Conservation (phyloP, 2,888 invertebrate genomes). For the Abscondita cerata region DNA sequence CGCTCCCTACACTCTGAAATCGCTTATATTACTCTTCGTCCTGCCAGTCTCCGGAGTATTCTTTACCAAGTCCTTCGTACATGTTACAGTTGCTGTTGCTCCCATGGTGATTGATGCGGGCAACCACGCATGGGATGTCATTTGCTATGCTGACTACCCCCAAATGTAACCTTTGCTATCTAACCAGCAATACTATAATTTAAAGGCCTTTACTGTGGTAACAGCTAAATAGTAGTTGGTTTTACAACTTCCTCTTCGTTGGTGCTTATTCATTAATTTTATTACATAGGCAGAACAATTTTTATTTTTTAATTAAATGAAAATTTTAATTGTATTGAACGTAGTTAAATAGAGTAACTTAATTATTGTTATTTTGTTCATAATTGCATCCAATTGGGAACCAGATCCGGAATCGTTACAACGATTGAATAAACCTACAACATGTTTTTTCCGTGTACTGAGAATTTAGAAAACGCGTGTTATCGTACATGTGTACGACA, state of each 20-base stretch:
- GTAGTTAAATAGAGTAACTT: neutral
- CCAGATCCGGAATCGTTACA: too few relatives aligned
- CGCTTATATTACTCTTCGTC: too few relatives aligned
- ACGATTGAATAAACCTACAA: too few relatives aligned
- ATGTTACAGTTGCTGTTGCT: constrained; percentile 35
- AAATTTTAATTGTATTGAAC: neutral
- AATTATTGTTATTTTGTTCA: too few relatives aligned
- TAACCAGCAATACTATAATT: constrained; percentile 40
- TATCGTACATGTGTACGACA: too few relatives aligned
- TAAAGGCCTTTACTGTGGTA: constrained; percentile 29
- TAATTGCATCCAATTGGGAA: too few relatives aligned
- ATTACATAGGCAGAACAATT: neutral
- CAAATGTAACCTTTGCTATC: constrained; percentile 42
- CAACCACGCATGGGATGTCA: constrained; percentile 44
- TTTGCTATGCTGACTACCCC: constrained; percentile 45
- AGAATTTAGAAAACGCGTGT: too few relatives aligned
- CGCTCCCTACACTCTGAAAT: too few relatives aligned
- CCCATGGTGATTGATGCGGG: constrained; percentile 39
- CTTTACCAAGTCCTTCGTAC: constrained; percentile 32
- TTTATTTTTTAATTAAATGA: neutral
- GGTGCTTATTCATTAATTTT: constrained; percentile 1
- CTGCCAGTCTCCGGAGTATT: constrained; percentile 22
- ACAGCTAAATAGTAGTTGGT: constrained; percentile 2
- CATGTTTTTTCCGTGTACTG: too few relatives aligned
- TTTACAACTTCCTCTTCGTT: constrained; percentile 6